Base-by-base conservation (phyloP, 2,797 vertebrate species). In the Falco columbarius region DNA sequence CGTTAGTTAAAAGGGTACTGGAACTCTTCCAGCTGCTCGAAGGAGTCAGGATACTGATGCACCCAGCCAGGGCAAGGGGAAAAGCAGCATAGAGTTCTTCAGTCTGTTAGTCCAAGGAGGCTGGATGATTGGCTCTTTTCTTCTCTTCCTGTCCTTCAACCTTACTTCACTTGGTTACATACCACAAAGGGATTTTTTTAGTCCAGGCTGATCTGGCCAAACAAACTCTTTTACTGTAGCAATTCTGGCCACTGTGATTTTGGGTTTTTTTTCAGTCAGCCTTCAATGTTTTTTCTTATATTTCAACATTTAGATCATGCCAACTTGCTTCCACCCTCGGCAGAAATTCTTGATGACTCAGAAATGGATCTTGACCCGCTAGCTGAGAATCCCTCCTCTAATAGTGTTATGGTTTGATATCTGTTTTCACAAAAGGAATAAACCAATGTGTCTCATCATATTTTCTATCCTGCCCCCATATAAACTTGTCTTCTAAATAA, bases 361-460 rank as follows among this genome's bases (percentile, higher is more conserved):
- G 71, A 93, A 92, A 85, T 34, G 54, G 77, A 94, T 89, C 81
- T 68, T 93, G 92, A 94, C 81, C 85, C 2, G 2, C 49, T 67
- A 79, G 65, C 49, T 85, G 59, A 88, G 42, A 93, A 92, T 92
- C 38, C 9, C 63, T 93, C 80, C 79, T 93, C 77, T 87, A 77
- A 62, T n/a, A 67, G 26, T 46, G 68, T 73, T 87, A 32, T 17
- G 47, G 75, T 85, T 87, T 91, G 72, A 19, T 87, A 90, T 67
- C 91, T 92, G 26, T 66, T 94, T 94, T 80, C 71, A 77, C 34
- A 72, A 93, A 93, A 68, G 65, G 71, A 87, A 89, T 74, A 95
- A 93, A 56, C 49, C 83, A 61, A 30, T 12, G 32, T 27, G 14
- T 85, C 34, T 84, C 63, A 84, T 67, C 47, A 4, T 63, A 73